Percentiles rank a stretch among this genome's conserved stretches.
phyloP scores from a whole-genome alignment of 2,888 invertebrate species.

The Caenorhabditis panamensis region DNA sequence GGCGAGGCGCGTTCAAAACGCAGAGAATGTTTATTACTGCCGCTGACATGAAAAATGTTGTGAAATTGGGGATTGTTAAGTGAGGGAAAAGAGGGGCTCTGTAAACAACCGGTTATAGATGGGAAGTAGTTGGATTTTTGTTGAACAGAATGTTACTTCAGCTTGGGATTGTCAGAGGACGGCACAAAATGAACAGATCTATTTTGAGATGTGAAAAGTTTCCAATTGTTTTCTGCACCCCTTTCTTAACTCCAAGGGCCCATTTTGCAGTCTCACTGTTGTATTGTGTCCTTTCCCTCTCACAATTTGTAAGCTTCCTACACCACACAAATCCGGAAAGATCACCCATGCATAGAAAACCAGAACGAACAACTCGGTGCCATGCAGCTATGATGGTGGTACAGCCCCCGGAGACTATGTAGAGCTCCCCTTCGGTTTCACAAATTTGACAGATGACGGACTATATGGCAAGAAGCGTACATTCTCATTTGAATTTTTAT shows the following conservation, averaged over 20 bases:
- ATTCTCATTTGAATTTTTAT: constrained; percentile 26
- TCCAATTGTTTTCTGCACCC: too few species aligned
- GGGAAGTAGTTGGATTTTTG: constrained; percentile 20
- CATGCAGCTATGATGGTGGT: too few species aligned
- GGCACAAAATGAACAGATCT: too few species aligned
- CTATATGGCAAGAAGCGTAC: constrained; percentile 6
- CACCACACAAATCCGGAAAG: constrained; percentile 7
- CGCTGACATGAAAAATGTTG: constrained; percentile 12
- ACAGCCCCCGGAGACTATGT: constrained; percentile 14
- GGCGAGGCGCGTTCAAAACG: constrained; percentile 27
- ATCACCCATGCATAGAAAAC: constrained; percentile 22
- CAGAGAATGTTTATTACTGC: constrained; percentile 32
- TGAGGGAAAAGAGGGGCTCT: not conserved
- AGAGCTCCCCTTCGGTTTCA: not conserved
- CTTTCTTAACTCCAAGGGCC: too few species aligned
- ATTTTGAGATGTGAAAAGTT: too few species aligned
- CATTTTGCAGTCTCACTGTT: not conserved
- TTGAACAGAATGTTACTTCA: not conserved
- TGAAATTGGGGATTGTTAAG: constrained; percentile 28
- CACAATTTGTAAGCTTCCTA: not conserved
- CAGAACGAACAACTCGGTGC: too few species aligned
- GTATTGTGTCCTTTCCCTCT: not conserved
- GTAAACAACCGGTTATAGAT: constrained; percentile 27
- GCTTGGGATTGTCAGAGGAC: too few species aligned
- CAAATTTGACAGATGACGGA: constrained; percentile 28